Base-by-base conservation (phyloP, 2,113 vertebrate genomes). In the Arenaria interpres region DNA sequence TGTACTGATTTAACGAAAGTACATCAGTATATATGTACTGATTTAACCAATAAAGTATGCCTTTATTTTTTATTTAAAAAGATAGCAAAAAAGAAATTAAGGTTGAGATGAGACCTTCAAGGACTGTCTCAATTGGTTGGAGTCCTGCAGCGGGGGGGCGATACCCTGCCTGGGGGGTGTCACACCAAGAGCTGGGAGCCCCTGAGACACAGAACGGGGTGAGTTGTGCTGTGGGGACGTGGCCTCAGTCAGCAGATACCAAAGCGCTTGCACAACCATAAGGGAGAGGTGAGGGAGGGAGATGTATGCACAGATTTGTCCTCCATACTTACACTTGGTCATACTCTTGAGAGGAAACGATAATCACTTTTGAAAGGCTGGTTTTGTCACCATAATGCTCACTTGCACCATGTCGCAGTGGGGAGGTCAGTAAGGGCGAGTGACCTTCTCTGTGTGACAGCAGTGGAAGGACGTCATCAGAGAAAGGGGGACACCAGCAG, bases 371-470 rank as follows among this genome's bases (percentile, higher is more conserved):
- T 35, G 4, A 50, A 64, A 41, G 67, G 45, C 23, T 20, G 7
- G 3, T 41, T 59, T 24, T 53, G 72, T 71, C 15, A 5, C 39
- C 8, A 2, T 19, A 3, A 5, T 32, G 37, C 23, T 54, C 66
- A 2, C 6, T 24, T 32, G 25, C 45, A 22, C 41, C 2, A 1
- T 9, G 13, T 33, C 6, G 24, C 7, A 0, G 4, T 6, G 48
- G 53, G 35, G 53, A 35, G 4, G 11, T 4, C 7, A 17, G 53
- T 14, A 27, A 48, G 16, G 45, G 32, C 0, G 1, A 20, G 46
- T 20, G 37, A 43, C 33, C 45, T 35, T 32, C 2, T 2, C 63
- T 66, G 51, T 51, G 60, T 33, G 64, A 20, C 25, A 23, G 30
- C 69, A 41, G 22, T 2, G 5, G 30, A 43, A 63, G 5, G 9